These are phyloP conservation scores for Chaetops frenatus DNA, from an alignment of 2,113 vertebrate genomes.

Conservation along the genomic window DNA sequence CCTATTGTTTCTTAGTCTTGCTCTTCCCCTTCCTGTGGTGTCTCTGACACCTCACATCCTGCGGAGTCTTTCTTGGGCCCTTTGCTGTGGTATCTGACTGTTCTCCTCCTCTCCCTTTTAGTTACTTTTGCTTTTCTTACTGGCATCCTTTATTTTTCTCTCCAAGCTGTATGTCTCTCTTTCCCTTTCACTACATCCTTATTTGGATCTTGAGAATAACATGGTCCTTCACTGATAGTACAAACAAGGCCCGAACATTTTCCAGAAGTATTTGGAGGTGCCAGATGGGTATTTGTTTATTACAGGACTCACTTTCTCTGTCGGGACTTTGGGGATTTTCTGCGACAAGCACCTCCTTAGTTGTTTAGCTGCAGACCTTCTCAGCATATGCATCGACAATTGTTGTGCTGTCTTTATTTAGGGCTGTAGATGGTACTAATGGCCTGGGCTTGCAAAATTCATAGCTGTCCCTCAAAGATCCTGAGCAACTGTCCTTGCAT, in stretches of 20 bases:
- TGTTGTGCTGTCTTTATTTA: not conserved
- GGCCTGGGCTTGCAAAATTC: not conserved
- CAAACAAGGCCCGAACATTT: not conserved
- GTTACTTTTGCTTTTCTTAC: not conserved
- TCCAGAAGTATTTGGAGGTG: not conserved
- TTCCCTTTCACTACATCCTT: not conserved
- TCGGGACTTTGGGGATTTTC: not conserved
- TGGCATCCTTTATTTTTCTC: not conserved
- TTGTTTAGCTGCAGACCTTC: not conserved
- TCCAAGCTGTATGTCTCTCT: not conserved
- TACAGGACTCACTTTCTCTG: not conserved
- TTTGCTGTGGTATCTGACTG: not conserved
- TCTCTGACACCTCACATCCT: not conserved
- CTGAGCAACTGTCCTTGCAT: not conserved
- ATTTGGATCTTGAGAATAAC: not conserved
- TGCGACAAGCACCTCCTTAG: not conserved
- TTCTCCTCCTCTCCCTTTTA: not conserved
- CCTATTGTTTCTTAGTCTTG: not conserved
- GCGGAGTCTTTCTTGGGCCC: not conserved
- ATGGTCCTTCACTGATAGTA: not conserved
- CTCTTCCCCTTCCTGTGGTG: not conserved
- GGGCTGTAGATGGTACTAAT: not conserved
- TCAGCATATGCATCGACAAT: not conserved
- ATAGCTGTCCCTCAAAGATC: not conserved
- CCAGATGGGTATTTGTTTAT: not conserved